Evolutionary conservation across 2,888 invertebrate genomes (phyloP), one percentile per base, ranked within the genome.

Genomic region (Cantharis rustica): DNA sequence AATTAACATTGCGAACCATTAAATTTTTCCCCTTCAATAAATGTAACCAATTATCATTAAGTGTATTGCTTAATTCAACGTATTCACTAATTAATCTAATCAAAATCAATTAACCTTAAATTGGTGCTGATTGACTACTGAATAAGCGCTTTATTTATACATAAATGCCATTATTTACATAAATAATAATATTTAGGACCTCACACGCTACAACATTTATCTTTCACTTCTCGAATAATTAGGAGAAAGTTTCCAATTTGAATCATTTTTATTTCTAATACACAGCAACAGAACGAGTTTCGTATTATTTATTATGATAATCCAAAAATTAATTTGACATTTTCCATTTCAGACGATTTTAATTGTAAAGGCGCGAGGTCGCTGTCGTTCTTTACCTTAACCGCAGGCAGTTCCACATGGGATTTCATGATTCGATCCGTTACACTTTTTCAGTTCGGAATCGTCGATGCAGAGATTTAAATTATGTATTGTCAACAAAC

Each of bases 81-180:
- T 61, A 72, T 72, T 72, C 31, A 16, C 68, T 72, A 72, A 72
- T 72, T 72, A 64, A 61, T 72, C 72, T 61, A 72, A 72, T 72
- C 61, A 16, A 61, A 71, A 26, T 27, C 23, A 26, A 62, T 47
- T 66, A 72, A 61, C 27, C 64, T 72, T 72, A 63, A 71, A 64
- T 72, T 72, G 66, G 47, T 72, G 27, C 61, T 47, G 47, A 68
- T 15, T 47, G 72, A 61, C 17, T 61, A 20, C 62, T 23, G 20
- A 16, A 71, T 17, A 20, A 66, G 64, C 15, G 16, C 20, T 66
- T 20, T 66, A 66, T 66, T 66, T 66, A 66, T 23, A 47, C 47
- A 47, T 47, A 47, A 47, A 47, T 1, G 47, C 47, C 47, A 47
- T 47, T 47, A 47, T 47, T 47, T 47, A 47, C n/a, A 47, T 47